Percentiles rank a stretch among this genome's conserved stretches.
phyloP scores from a whole-genome alignment of 2,113 vertebrate genomes.

The Oreochromis spilurus region DNA sequence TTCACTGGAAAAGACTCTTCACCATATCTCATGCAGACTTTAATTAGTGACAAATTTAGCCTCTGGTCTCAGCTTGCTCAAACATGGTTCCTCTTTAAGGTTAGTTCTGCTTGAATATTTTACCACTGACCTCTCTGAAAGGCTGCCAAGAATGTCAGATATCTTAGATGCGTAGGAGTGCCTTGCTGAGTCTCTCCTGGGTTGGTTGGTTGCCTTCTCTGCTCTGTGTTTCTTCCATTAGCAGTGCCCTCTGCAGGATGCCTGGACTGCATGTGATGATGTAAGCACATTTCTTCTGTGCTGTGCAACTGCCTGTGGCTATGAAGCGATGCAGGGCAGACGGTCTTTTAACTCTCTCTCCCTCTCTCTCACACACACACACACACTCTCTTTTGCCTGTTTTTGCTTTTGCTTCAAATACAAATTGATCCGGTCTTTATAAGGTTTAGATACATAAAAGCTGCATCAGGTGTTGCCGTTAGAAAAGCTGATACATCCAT shows the following conservation, averaged over 20 bases:
- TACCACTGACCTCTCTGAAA: conserved; percentile 70
- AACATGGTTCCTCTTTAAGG: conserved; percentile 45
- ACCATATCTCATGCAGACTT: conserved; percentile 55
- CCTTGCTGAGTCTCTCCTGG: conserved; percentile 41
- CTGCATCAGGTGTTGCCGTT: neutral
- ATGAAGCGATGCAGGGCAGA: conserved; percentile 39
- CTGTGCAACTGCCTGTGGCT: conserved; percentile 54
- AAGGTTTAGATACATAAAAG: conserved; percentile 17
- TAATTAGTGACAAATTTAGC: conserved; percentile 71
- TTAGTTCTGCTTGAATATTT: conserved; percentile 68
- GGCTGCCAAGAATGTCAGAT: conserved; percentile 76
- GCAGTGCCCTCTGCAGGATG: conserved; percentile 79
- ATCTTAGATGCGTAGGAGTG: conserved; percentile 72
- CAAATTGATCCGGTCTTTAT: conserved; percentile 13
- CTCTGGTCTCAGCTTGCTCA: conserved; percentile 39
- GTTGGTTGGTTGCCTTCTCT: conserved; percentile 39
- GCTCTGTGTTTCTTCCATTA: conserved; percentile 55
- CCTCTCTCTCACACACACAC: neutral
- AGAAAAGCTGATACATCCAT: conserved; percentile 1
- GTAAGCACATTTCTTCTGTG: conserved; percentile 69
- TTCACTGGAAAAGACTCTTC: conserved; percentile 55
- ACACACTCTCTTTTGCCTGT: neutral
- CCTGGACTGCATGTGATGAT: conserved; percentile 65
- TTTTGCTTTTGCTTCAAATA: neutral
- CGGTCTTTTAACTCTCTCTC: conserved; percentile 13